A percentile compares a stretch with the other conserved stretches of the same genome.
These are phyloP conservation scores for Sparidentex hasta DNA, from an alignment of 2,797 vertebrate species.

Conservation along the genomic window DNA sequence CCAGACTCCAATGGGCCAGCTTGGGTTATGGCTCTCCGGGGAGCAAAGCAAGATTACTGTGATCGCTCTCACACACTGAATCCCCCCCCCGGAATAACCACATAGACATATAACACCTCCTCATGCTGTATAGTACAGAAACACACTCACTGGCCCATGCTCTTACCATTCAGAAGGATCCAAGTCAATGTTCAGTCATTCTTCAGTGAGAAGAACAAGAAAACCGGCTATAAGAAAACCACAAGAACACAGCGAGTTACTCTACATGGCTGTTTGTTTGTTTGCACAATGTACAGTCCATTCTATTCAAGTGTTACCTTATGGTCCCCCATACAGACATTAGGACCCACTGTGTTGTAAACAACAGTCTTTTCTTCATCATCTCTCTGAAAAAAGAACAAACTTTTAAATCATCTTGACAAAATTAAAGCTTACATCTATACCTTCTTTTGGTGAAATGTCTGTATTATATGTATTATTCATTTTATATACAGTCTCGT, in stretches of 20 bases:
- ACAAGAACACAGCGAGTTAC: conserved; percentile 35
- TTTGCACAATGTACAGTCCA: neutral
- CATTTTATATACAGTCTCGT: too few species aligned
- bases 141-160: conserved; percentile 18
- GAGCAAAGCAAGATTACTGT: conserved; percentile 71
- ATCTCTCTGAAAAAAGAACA: conserved; percentile 67
- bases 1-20: conserved; percentile 57
- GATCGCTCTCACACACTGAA: conserved; percentile 62
- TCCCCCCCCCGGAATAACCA: conserved; percentile 26
- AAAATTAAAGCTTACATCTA: too few species aligned
- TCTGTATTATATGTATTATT: too few species aligned
- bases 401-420: neutral
- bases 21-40: conserved; percentile 73
- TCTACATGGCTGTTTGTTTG: neutral
- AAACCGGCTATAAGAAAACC: conserved; percentile 82
- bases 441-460: too few species aligned
- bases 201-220: conserved; percentile 86
- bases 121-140: conserved; percentile 3
- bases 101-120: conserved; percentile 22
- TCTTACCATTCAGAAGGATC: conserved; percentile 70
- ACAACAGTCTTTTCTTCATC: conserved; percentile 66
- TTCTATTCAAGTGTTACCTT: conserved; percentile 79
- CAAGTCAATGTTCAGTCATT: conserved; percentile 78
- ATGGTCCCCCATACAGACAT: conserved; percentile 91
- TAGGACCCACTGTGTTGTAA: conserved; percentile 87